Evolutionary conservation across 2,113 vertebrate genomes (phyloP).

Genomic region (Ceuthmochares aereus): DNA sequence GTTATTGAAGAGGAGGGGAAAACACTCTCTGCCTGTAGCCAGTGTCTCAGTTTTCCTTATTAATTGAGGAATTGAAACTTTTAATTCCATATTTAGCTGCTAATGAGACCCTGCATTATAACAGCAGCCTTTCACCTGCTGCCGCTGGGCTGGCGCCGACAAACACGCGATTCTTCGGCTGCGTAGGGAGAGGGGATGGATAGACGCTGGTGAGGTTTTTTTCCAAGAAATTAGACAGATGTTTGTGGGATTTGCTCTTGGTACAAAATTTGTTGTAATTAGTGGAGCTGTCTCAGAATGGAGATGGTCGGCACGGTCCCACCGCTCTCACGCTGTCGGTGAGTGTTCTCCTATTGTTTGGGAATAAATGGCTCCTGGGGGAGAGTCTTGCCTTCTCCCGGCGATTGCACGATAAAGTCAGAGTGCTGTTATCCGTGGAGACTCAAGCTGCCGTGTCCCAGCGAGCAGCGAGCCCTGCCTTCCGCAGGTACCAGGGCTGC

Average conservation of each 20-base stretch:
- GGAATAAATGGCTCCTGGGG: not conserved
- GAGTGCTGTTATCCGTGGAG: accelerated
- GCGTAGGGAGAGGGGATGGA: not conserved
- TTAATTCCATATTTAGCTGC: not conserved
- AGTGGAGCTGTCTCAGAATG: not conserved
- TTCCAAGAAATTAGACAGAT: not conserved
- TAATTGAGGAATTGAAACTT: not conserved
- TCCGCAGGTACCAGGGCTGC: not conserved
- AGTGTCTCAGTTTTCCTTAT: not conserved
- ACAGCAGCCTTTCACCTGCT: not conserved
- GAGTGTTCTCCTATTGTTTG: accelerated
- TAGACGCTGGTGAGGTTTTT: not conserved
- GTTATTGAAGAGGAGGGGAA: not conserved
- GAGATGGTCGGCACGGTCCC: not conserved
- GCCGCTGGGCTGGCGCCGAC: not conserved
- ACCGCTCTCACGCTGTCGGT: accelerated
- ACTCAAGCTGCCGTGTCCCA: not conserved
- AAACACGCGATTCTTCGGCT: not conserved
- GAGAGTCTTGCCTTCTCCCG: accelerated
- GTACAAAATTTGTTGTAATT: not conserved
- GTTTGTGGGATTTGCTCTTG: not conserved
- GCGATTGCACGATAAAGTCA: not conserved
- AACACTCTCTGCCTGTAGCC: not conserved
- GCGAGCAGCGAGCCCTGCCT: accelerated
- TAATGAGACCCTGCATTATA: accelerated